Evolutionary conservation across 2,888 invertebrate species (phyloP), one percentile per base, ranked within the genome.

Genomic region (Epinotia ramella): DNA sequence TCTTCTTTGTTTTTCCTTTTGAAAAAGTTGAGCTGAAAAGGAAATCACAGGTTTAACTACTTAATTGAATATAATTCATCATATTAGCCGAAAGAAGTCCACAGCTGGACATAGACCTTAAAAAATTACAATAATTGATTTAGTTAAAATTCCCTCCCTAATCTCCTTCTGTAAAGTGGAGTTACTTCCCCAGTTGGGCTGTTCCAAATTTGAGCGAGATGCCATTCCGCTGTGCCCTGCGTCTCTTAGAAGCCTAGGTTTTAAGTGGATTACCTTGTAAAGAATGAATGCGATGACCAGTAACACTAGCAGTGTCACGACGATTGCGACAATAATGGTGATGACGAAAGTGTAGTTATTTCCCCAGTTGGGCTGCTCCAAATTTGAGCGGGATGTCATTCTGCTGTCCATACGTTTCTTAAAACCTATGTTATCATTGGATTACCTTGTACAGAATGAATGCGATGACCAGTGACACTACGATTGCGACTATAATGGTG

Each of bases 1-100:
- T 73, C 67, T 74, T 74, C 63, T 57, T 77, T 77, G 20, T 66
- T 57, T 49, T 73, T 69, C 28, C 68, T 60, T 62, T 57, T 77
- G 7, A 77, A 73, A 59, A 77, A 75, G 53, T 71, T 60, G 11
- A 70, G 28, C 75, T 75, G 60, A 9, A 69, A 69, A 24, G 7
- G 1, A 46, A 49, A 60, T 20, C 13, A n/a, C 12, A 6, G 24
- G 18, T 9, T 40, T 56, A 16, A 18, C 24, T 40, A n/a, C n/a
- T n/a, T n/a, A 1, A 16, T 16, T 16, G 16, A 59, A 24, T 24
- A 13, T 59, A 28, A 59, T 11, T 7, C 6, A 33, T 33, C 3
- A 28, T 28, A 28, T 6, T 7, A 33, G 20, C 20, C 20, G 20
- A 20, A 33, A 33, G 1, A 7, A 6, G 33, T 33, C 6, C 24